Conservation (phyloP, 2,113 vertebrate species). For the Anarrhichthys ocellatus region DNA sequence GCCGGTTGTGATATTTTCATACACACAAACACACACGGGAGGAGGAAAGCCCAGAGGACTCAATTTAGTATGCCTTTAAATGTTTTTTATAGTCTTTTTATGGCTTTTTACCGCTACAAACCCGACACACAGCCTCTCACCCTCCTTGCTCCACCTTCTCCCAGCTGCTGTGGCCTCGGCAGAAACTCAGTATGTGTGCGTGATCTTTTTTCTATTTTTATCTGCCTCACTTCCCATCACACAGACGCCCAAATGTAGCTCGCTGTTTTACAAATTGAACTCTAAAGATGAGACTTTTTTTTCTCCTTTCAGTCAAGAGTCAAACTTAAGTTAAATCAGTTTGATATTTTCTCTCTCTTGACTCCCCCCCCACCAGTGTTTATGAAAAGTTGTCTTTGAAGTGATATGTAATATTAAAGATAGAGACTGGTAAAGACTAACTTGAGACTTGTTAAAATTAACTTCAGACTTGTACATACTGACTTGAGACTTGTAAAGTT, state of each 20-base stretch:
- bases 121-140: slow-evolving; percentile 12
- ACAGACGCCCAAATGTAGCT: slow-evolving; percentile 38
- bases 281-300: slow-evolving; percentile 1
- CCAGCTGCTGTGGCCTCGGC: slow-evolving; percentile 19
- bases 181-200: slow-evolving; percentile 15
- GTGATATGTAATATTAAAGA: neutral
- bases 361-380: neutral
- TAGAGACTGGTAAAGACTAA: too few relatives aligned
- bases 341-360: neutral
- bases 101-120: slow-evolving; percentile 54
- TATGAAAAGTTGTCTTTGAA: neutral
- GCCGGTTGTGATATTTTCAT: neutral
- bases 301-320: slow-evolving; percentile 1
- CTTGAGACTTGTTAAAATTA: neutral
- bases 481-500: neutral
- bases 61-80: slow-evolving; percentile 53
- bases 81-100: slow-evolving; percentile 45
- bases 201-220: slow-evolving; percentile 60
- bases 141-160: slow-evolving; percentile 7
- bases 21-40: slow-evolving; percentile 24
- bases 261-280: slow-evolving; percentile 28
- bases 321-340: neutral
- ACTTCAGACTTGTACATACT: neutral
- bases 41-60: slow-evolving; percentile 45
- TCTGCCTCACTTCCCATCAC: slow-evolving; percentile 27